These are phyloP conservation scores for Ahaetulla prasina DNA, from an alignment of 2,113 vertebrate species.

Conservation along the genomic window DNA sequence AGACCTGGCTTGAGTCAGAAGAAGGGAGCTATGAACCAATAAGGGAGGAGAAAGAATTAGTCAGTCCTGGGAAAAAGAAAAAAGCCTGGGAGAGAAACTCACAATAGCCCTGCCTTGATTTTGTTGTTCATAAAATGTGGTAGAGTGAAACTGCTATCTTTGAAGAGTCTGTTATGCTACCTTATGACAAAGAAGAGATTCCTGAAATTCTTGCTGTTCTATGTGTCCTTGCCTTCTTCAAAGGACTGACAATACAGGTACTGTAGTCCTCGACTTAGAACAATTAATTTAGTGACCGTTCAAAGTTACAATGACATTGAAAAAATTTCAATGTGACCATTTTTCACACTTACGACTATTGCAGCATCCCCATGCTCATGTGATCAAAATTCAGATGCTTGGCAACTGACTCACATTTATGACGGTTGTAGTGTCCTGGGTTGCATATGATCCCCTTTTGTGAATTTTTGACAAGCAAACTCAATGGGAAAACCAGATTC, in stretches of 20 bases:
- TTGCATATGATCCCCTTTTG: background rate
- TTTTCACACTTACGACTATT: background rate
- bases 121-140: background rate
- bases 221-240: background rate
- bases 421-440: background rate
- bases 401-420: background rate
- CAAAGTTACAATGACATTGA: background rate
- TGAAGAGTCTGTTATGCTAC: background rate
- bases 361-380: background rate
- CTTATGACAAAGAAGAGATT: background rate
- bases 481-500: background rate
- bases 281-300: background rate
- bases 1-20: background rate
- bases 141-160: background rate
- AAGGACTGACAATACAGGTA: background rate
- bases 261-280: background rate
- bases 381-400: background rate
- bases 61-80: background rate
- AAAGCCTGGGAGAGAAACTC: background rate
- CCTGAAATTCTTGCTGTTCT: background rate
- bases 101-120: background rate
- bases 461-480: background rate
- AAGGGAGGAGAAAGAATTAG: background rate
- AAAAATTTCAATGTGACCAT: background rate
- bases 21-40: background rate